These are phyloP conservation scores for Drosophila serrata DNA, from an alignment of 1,140 invertebrate genomes.

Conservation along the genomic window DNA sequence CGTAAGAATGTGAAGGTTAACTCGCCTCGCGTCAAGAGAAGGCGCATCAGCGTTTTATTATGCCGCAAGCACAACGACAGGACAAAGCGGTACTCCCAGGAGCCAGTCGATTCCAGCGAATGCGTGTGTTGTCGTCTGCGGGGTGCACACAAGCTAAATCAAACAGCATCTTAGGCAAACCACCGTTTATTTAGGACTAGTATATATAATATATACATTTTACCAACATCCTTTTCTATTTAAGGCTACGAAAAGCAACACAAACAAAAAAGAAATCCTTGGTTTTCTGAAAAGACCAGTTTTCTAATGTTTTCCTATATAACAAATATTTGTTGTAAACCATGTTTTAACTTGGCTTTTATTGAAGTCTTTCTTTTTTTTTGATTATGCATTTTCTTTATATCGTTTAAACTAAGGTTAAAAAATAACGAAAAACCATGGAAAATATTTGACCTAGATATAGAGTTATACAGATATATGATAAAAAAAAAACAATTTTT, in stretches of 20 bases:
- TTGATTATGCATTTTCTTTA: neutral
- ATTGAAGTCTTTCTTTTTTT: neutral
- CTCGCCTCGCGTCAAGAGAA: neutral
- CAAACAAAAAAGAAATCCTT: too few species aligned
- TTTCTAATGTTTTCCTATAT: too few species aligned
- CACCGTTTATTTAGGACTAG: neutral
- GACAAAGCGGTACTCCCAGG: neutral
- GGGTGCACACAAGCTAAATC: slow-evolving; percentile 10
- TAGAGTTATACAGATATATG: neutral
- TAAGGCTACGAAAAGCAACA: neutral
- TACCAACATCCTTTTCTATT: neutral
- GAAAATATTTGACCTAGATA: too few species aligned
- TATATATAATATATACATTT: neutral
- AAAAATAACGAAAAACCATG: neutral
- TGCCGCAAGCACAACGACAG: slow-evolving; percentile 37
- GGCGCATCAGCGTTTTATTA: neutral
- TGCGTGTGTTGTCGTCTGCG: slow-evolving; percentile 51
- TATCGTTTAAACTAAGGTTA: neutral
- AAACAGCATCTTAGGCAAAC: neutral
- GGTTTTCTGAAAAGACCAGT: too few species aligned
- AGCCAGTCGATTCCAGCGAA: neutral
- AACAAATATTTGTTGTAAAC: neutral
- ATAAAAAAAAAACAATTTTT: neutral
- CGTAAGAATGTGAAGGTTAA: neutral
- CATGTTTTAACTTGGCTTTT: neutral